Base-by-base conservation (phyloP, 2,797 vertebrate species). In the Cyclura pinguis region DNA sequence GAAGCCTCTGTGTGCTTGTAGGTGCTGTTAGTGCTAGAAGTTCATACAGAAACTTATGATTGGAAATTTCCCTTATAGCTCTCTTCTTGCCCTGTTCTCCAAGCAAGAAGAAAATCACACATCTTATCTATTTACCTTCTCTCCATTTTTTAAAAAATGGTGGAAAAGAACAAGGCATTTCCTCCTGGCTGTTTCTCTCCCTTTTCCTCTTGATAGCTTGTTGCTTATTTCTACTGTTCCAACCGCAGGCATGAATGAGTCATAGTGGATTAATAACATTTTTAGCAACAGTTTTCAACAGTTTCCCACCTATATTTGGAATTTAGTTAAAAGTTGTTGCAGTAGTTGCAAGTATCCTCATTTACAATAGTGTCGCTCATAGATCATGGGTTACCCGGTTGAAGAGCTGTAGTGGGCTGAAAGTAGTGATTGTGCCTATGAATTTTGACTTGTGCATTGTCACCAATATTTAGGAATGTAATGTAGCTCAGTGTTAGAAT, bases 181-280 rank as follows among this genome's bases (percentile, higher is more conserved):
- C 57, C 76, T 78, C 29, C 59, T 64, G 27, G 57, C 35, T 64
- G 29, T 64, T 78, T 87, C 42, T 47, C 59, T 47, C 59, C 13
- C 74, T 62, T 77, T 8, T 76, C 42, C 55, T 32, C 27, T 86
- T 77, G 27, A 62, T 87, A 27, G 3, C 38, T 10, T 27, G 42
- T 14, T 62, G 57, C 18, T 47, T 78, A 77, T 64, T 18, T n/a
- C 62, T 87, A 32, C 27, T 24, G 6, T 87, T 78, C 59, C 38
- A 87, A 7, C 55, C 62, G 20, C 38, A 64, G 57, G 29, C 38
- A 78, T 47, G 9, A 22, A 62, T 78, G 38, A 77, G n/a, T 32
- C 20, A 78, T 78, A 78, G 55, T 47, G 59, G 27, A 35, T 59
- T 86, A 86, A 86, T 76, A 35, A 52, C 24, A 86, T 85, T 86